Evolutionary conservation across 2,888 invertebrate genomes (phyloP), one percentile per base, ranked within the genome.

Genomic region (Syritta pipiens): DNA sequence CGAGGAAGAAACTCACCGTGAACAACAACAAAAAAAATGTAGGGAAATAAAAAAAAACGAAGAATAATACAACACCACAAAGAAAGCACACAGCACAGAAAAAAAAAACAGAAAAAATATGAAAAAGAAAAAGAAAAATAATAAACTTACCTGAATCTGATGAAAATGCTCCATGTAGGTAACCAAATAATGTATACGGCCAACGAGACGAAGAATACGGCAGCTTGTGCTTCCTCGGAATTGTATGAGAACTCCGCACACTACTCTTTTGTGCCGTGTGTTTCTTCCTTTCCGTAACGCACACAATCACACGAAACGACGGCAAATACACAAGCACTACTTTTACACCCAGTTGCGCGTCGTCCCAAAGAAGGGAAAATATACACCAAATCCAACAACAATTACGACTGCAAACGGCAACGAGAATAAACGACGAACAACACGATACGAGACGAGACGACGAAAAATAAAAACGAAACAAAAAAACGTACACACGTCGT

Each of bases 101-200:
- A n/a, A n/a, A n/a, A n/a, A n/a, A n/a, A n/a, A n/a, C n/a, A n/a
- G n/a, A n/a, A n/a, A 57, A 59, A 82, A 81, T 71, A 76, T 71
- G 49, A 63, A 81, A 17, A 37, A 68, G 65, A 62, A 81, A 74
- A 81, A 79, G 60, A 69, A 84, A 81, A 84, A 82, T 83, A 82
- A 82, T 83, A 63, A 85, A 85, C 87, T 87, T 85, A 87, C 87
- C 87, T 87, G 87, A 85, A 87, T 87, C 84, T 87, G 87, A 86
- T 87, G 87, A 86, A 87, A 87, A 83, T 87, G 87, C 84, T 87
- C 87, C 87, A 87, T 87, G 84, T 74, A 79, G 79, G 68, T 79
- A 79, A 74, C 74, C 79, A 74, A 79, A 79, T 62, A 72, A 79
- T 79, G 79, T 79, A 68, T 68, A 79, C 79, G 79, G 79, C 51